phyloP scores from a whole-genome alignment of 2,888 invertebrate species.

The Calliphora vomitoria region DNA sequence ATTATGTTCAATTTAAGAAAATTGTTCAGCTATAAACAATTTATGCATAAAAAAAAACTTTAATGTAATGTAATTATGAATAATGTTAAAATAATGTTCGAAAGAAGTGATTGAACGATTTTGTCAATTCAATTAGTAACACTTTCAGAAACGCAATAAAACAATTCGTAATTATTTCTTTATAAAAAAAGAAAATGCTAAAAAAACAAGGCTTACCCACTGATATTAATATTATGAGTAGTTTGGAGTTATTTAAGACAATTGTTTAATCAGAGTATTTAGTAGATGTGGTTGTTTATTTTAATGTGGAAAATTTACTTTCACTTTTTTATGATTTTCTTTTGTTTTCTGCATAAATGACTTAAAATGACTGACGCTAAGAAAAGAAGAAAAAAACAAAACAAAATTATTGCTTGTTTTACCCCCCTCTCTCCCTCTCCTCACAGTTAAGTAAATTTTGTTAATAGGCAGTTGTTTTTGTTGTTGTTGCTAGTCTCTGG shows the following conservation, averaged over 20 bases:
- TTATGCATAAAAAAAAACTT: not conserved
- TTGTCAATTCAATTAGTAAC: slow-evolving; percentile 49
- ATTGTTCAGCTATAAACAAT: not conserved
- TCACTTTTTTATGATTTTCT: slow-evolving; percentile 63
- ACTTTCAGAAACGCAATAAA: slow-evolving; percentile 42
- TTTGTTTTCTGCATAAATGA: slow-evolving; percentile 61
- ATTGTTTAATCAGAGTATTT: slow-evolving; percentile 52
- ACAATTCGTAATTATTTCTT: slow-evolving; percentile 27
- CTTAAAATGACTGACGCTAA: slow-evolving; percentile 7
- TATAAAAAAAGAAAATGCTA: not conserved
- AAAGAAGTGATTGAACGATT: slow-evolving; percentile 29
- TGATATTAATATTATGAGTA: not conserved
- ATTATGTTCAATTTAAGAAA: slow-evolving; percentile 25
- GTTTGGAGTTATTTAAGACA: slow-evolving; percentile 28
- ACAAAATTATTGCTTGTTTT: not conserved
- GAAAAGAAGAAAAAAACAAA: slow-evolving; percentile 1
- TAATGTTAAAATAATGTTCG: not conserved
- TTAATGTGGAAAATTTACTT: slow-evolving; percentile 54
- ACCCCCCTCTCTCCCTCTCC: not conserved
- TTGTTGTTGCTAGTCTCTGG: not conserved
- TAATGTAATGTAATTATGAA: no score
- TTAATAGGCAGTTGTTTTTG: slow-evolving; percentile 33
- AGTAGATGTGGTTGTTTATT: slow-evolving; percentile 14
- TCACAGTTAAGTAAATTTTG: slow-evolving; percentile 58
- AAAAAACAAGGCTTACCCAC: not conserved